Evolutionary conservation across 2,113 vertebrate species (phyloP).

Genomic region (Osmerus mordax): DNA sequence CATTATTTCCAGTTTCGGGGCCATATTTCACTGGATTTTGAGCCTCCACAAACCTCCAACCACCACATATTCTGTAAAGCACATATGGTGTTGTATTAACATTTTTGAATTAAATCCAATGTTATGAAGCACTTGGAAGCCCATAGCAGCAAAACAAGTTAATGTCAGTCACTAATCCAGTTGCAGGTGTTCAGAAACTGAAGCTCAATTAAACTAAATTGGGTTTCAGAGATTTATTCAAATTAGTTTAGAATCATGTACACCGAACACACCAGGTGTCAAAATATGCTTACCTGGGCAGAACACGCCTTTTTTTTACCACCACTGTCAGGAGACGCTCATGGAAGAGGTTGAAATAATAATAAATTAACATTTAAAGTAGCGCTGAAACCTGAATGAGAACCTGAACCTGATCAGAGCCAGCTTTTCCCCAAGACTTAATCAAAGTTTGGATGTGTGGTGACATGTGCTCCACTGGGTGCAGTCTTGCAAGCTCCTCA

Average conservation of each 20-base stretch:
- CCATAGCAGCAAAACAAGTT: conserved; percentile 71
- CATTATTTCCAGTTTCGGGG: conserved; percentile 55
- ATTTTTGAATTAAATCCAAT: conserved; percentile 66
- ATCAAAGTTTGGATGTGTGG: conserved; percentile 64
- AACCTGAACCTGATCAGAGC: conserved; percentile 65
- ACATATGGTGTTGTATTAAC: conserved; percentile 73
- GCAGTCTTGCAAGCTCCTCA: conserved; percentile 36
- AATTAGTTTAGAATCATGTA: conserved; percentile 72
- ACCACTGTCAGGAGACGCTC: conserved; percentile 46
- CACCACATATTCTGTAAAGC: conserved; percentile 65
- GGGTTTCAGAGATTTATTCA: conserved; percentile 73
- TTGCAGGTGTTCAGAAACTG: conserved; percentile 73
- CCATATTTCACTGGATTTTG: conserved; percentile 60
- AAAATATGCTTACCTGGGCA: conserved; percentile 74
- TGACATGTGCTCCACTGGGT: conserved; percentile 53
- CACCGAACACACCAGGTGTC: conserved; percentile 34
- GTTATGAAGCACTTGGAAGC: conserved; percentile 67
- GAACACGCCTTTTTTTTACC: conserved; percentile 42
- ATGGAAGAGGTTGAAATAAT: conserved; percentile 55
- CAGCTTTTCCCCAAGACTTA: conserved; percentile 53
- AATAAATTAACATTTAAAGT: conserved; percentile 74
- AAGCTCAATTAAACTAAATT: conserved; percentile 75
- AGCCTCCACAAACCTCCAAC: conserved; percentile 50
- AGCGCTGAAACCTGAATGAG: conserved; percentile 53
- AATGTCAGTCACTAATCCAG: conserved; percentile 73